Base-by-base conservation (phyloP, 2,888 invertebrate genomes). In the Melanophora roralis region DNA sequence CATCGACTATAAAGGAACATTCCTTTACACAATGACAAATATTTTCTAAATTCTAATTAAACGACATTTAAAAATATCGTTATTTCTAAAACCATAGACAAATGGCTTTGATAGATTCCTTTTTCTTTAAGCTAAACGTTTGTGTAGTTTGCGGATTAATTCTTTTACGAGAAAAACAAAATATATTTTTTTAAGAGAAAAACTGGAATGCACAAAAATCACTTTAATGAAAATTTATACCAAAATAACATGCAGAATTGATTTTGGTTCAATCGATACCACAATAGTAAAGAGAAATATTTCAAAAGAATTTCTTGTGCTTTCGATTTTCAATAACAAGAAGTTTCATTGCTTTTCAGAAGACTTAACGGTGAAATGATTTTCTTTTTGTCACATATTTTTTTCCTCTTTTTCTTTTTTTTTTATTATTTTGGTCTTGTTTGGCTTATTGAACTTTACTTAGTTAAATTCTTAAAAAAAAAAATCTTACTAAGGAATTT, bases 1-100 rank as follows among this genome's bases (percentile, higher is more conserved):
- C 57, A 68, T 76, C 80, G 45, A 68, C 74, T 81, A n/a, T n/a
- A n/a, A n/a, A n/a, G n/a, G n/a, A 83, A 69, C 68, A 68, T 81
- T 73, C 60, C 40, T 77, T 73, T 47, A 43, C 55, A 62, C 53
- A 77, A 81, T 5, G 6, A 27, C 3, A 27, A 27, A 27, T 6
- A 65, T 74, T 67, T 76, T 59, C 64, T 64, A 72, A 82, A 80
- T 82, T 82, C 78, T 79, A 82, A 82, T 82, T 82, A 81, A 79
- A 81, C 60, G 40, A 72, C 75, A 72, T 62, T 81, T 77, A 45
- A 67, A 82, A 78, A 76, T 60, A 51, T 65, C 45, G 21, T 40
- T 59, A 74, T 78, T 74, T 64, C 69, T 74, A 69, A 45, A 51
- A 65, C 62, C 51, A 67, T 43, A 59, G 69, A 72, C 19, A 27